phyloP scores from a whole-genome alignment of 2,113 vertebrate species.

The Tetrao urogallus region DNA sequence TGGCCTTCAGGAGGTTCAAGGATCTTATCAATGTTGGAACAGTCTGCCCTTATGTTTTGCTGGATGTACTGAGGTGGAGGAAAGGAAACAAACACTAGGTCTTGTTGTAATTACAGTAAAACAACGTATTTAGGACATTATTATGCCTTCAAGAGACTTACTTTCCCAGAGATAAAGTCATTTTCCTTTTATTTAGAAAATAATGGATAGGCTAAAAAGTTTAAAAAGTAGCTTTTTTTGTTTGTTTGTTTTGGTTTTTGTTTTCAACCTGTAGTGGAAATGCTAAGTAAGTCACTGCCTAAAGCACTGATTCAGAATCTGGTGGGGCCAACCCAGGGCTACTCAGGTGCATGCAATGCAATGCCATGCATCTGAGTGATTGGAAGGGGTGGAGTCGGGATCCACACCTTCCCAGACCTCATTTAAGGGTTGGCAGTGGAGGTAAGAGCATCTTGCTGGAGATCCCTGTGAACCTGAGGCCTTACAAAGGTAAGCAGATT shows the following conservation, averaged over 20 bases:
- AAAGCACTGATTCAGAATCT: too few relatives aligned
- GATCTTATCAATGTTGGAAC: conserved; percentile 98
- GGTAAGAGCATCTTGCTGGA: too few relatives aligned
- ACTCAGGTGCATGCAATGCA: too few relatives aligned
- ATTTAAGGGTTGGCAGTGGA: too few relatives aligned
- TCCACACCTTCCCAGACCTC: too few relatives aligned
- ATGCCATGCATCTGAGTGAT: too few relatives aligned
- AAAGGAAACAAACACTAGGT: background rate
- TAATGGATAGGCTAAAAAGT: background rate
- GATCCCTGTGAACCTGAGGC: too few relatives aligned
- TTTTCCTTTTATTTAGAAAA: background rate
- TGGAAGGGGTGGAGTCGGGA: too few relatives aligned
- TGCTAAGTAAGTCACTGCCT: too few relatives aligned
- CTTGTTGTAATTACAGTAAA: background rate
- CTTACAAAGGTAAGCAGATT: too few relatives aligned
- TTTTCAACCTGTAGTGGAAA: too few relatives aligned
- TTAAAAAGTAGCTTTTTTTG: background rate
- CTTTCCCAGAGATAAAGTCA: background rate
- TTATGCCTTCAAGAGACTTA: background rate
- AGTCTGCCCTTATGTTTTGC: conserved; percentile 96
- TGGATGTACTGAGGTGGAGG: conserved; percentile 90
- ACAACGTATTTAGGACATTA: background rate
- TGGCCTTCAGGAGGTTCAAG: conserved; percentile 98
- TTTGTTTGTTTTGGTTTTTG: background rate
- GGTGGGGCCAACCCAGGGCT: too few relatives aligned